Evolutionary conservation across 2,113 vertebrate species (phyloP), one percentile per base, ranked within the genome.

Genomic region (Nothocercus julius): DNA sequence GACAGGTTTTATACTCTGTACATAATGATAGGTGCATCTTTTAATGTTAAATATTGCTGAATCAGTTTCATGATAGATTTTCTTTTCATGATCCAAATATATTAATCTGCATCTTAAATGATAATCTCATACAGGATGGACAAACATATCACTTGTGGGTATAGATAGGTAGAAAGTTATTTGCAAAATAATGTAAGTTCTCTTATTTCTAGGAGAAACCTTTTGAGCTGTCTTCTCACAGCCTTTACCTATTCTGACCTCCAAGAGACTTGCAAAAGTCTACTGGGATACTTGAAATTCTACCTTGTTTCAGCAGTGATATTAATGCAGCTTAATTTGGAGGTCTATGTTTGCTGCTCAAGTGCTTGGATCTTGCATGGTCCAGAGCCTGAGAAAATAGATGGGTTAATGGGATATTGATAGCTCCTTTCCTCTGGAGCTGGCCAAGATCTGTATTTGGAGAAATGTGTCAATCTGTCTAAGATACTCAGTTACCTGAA

Each of bases 1-100:
- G 51, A 30, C 84, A 76, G 51, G 67, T 87, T 67, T 90, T 61
- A 27, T 13, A 36, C 3, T 88, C 16, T 32, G 38, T 64, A 22
- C 75, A 15, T 53, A 82, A 70, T 47, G 27, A 75, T 51, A 77
- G 63, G 77, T 94, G 21, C 40, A 16, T n/a, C 42, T 85, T 91
- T 86, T 84, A 96, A 54, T 58, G 87, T 94, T 93, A 93, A 92
- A 76, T 92, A 72, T 80, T 85, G 53, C 74, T 87, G 84, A 96
- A 95, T 72, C 94, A 53, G 8, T 47, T 47, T 47, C 45, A 47
- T 21, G 45, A 20, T 47, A 47, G 18, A 20, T 47, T 47, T 47
- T 47, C 19, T 47, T 47, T 20, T 47, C 45, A 47, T 47, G 19
- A 47, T 47, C 45, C 45, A 20, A 47, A 47, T 47, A 47, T 47